Evolutionary conservation across 2,888 invertebrate species (phyloP).

Genomic region (Rapana venosa): DNA sequence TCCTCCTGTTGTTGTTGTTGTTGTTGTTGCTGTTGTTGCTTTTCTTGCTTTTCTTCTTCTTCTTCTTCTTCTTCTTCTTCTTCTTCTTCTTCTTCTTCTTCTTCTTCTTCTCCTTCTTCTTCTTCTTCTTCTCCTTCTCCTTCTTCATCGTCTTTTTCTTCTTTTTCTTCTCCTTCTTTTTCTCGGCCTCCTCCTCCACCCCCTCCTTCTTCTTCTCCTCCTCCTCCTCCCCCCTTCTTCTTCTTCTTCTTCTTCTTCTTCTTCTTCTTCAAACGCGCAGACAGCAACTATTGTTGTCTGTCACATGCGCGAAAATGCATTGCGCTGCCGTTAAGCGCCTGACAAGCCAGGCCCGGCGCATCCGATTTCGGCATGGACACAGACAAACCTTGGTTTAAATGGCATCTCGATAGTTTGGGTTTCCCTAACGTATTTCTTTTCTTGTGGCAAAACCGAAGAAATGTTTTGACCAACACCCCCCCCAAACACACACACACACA

Average conservation of each 20-base stretch:
- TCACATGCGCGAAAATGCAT: no score
- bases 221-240: background rate
- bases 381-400: no score
- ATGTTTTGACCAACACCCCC: no score
- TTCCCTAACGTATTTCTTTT: no score
- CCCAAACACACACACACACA: no score
- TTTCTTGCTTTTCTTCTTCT: background rate
- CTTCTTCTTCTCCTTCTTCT: background rate
- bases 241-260: constrained; percentile 26
- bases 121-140: background rate
- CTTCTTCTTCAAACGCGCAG: no score
- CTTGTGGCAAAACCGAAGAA: no score
- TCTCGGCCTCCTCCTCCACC: background rate
- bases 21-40: background rate
- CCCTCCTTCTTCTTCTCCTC: constrained; percentile 22
- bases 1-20: background rate
- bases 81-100: background rate
- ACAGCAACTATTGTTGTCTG: no score
- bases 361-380: no score
- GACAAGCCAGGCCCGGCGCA: no score
- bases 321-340: no score
- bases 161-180: background rate
- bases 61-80: background rate
- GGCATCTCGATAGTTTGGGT: no score
- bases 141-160: background rate